Conservation (phyloP, 2,888 invertebrate species). For the Tethea ocularis region DNA sequence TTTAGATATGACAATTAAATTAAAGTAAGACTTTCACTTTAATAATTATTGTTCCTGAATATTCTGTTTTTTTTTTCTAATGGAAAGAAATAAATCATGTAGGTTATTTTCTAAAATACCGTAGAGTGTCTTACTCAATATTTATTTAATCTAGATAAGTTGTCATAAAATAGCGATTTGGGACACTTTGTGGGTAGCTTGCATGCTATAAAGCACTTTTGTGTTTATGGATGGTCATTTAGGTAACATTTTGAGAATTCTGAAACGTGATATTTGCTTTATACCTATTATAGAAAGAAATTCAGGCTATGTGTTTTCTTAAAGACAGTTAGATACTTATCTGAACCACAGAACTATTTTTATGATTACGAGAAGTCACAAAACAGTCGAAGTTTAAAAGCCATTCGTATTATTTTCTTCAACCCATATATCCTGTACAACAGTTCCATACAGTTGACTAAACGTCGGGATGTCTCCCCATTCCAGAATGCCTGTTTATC, state of each 20-base stretch:
- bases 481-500: conserved; percentile 50
- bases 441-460: background rate
- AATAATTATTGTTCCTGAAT: too few species aligned
- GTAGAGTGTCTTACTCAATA: conserved; percentile 4
- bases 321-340: too few species aligned
- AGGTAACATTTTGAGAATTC: background rate
- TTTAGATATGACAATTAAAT: too few species aligned
- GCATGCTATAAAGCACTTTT: conserved; percentile 1
- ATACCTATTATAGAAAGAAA: too few species aligned
- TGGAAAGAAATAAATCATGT: too few species aligned
- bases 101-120: background rate
- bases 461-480: conserved; percentile 10
- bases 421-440: background rate
- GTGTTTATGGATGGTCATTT: background rate
- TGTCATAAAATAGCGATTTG: conserved; percentile 34
- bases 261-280: too few species aligned
- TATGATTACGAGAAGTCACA: background rate
- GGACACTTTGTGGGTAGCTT: conserved; percentile 25
- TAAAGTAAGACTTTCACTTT: too few species aligned
- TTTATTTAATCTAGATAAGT: conserved; percentile 34
- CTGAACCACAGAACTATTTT: too few species aligned
- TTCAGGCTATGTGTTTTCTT: too few species aligned
- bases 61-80: too few species aligned
- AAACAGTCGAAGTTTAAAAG: background rate
- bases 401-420: background rate